phyloP scores from a whole-genome alignment of 2,113 vertebrate genomes.

The Gnathonemus longibarbis region DNA sequence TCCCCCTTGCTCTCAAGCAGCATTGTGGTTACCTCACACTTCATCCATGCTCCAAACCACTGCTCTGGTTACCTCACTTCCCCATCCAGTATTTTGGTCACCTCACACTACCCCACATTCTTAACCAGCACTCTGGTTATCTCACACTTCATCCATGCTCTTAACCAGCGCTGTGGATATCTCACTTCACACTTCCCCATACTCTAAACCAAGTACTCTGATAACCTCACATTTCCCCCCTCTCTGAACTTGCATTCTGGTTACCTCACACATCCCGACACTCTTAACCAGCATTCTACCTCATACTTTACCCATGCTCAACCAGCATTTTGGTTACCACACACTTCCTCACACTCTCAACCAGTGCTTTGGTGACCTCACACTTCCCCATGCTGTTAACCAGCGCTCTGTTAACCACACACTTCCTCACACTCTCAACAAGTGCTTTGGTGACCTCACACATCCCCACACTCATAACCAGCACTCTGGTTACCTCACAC shows the following conservation, averaged over 20 bases:
- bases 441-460: not conserved
- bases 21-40: not conserved
- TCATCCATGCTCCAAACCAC: no score
- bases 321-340: not conserved
- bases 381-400: not conserved
- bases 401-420: not conserved
- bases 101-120: not conserved
- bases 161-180: not conserved
- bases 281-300: not conserved
- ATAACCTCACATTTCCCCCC: no score
- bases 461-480: not conserved
- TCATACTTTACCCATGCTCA: not conserved
- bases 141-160: not conserved
- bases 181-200: no score
- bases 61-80: not conserved
- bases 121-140: not conserved
- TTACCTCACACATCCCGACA: no score
- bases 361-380: not conserved
- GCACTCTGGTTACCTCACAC: no score
- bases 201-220: no score
- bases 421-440: not conserved
- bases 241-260: no score
- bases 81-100: not conserved
- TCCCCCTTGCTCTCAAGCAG: not conserved
- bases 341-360: not conserved